phyloP scores from a whole-genome alignment of 92 coral and sea anemone genomes.

The Actinernus sp. region DNA sequence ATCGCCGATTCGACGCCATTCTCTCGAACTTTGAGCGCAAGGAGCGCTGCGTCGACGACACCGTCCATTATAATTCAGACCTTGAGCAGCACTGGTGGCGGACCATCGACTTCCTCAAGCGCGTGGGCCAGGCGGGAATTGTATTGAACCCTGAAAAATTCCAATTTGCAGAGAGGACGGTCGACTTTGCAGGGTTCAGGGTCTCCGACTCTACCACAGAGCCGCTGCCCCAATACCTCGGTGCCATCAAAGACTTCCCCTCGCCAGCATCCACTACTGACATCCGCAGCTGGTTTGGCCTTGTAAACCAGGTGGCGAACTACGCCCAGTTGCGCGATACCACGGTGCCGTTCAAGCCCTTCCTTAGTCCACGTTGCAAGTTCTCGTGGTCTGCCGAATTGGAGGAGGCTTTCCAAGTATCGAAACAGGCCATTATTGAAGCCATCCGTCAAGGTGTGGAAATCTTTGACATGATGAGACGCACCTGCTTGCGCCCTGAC shows the following conservation, averaged over 20 bases:
- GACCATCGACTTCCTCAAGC: slow-evolving; percentile 80
- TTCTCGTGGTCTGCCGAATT: neutral
- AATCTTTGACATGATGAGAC: slow-evolving; percentile 12
- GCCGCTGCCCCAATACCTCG: slow-evolving; percentile 6
- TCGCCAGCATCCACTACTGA: neutral
- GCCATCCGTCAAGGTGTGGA: neutral
- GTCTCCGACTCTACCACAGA: neutral
- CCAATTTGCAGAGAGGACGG: neutral
- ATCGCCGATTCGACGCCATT: slow-evolving; percentile 73
- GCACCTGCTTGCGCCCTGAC: no score
- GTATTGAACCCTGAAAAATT: no score
- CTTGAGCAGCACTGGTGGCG: slow-evolving; percentile 86
- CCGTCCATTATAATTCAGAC: slow-evolving; percentile 68
- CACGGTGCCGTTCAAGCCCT: slow-evolving; percentile 10
- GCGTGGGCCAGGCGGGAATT: slow-evolving; percentile 74
- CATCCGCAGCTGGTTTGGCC: slow-evolving; percentile 5
- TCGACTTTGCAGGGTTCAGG: slow-evolving; percentile 6
- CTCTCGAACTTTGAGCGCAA: slow-evolving; percentile 54
- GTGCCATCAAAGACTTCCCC: slow-evolving; percentile 3
- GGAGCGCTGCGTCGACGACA: slow-evolving; percentile 80
- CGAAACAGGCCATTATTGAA: neutral
- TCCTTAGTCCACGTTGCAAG: slow-evolving; percentile 7
- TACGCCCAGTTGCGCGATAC: no score
- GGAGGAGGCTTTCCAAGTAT: neutral
- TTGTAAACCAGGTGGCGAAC: no score